A percentile compares a stretch with the other conserved stretches of the same genome.
Evolutionary conservation across 2,888 invertebrate species (phyloP).

Genomic region (Drosophila neonasuta): DNA sequence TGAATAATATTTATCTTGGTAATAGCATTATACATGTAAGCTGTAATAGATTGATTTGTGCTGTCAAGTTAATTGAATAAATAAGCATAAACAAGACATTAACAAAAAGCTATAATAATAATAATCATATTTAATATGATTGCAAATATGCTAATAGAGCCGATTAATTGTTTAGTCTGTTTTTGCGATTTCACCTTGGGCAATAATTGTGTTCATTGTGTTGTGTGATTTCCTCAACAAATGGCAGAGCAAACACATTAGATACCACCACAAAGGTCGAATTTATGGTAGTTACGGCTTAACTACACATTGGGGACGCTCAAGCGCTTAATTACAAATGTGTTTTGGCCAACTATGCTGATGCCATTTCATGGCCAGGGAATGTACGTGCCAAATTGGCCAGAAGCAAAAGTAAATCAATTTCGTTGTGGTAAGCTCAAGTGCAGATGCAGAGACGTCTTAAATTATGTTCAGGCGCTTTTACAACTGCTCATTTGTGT

Average conservation of each 20-base stretch:
- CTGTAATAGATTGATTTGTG: too few species aligned
- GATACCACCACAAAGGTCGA: conserved; percentile 29
- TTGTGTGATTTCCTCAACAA: conserved; percentile 2
- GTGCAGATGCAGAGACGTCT: conserved; percentile 47
- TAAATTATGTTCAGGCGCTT: conserved; percentile 42
- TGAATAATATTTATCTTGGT: too few species aligned
- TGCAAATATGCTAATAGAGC: neutral
- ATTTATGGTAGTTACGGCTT: conserved; percentile 54
- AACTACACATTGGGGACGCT: conserved; percentile 53
- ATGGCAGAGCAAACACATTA: conserved; percentile 13
- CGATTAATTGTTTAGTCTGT: neutral
- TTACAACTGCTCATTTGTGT: conserved; percentile 46
- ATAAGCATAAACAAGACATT: neutral
- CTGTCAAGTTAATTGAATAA: neutral
- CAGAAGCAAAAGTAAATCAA: conserved; percentile 62
- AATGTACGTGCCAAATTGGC: conserved; percentile 59
- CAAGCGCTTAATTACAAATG: conserved; percentile 63
- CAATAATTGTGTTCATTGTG: neutral
- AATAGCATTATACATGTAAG: too few species aligned
- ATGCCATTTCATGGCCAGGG: conserved; percentile 40
- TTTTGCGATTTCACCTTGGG: neutral
- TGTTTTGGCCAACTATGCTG: conserved; percentile 49
- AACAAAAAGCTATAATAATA: neutral
- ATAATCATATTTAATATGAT: neutral
- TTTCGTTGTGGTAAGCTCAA: conserved; percentile 45